Evolutionary conservation across 2,888 invertebrate species (phyloP).

Genomic region (Gymnosoma rotundatum): DNA sequence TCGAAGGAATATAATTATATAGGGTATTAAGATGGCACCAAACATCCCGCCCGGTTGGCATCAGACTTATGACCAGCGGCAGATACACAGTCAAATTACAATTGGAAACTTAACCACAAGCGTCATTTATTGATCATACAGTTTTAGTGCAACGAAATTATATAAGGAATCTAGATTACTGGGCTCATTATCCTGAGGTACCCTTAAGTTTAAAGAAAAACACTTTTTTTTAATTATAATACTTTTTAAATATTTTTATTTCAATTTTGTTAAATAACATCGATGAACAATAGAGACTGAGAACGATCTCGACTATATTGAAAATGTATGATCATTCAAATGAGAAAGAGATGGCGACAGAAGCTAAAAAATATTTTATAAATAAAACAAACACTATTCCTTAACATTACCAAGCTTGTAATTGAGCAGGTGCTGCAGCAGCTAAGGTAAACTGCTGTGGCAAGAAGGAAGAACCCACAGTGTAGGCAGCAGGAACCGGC

Average conservation of each 20-base stretch:
- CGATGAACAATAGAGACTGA: neutral
- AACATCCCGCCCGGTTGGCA: no score
- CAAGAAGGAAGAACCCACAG: conserved; percentile 54
- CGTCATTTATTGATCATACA: no score
- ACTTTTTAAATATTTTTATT: conserved; percentile 7
- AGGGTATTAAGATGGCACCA: no score
- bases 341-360: neutral
- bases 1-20: no score
- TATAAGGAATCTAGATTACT: no score
- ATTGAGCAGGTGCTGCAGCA: conserved; percentile 64
- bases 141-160: no score
- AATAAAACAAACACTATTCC: neutral
- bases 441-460: conserved; percentile 51
- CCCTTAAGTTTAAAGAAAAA: neutral
- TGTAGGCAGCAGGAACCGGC: conserved; percentile 56
- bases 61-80: no score
- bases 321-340: neutral
- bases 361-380: neutral
- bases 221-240: neutral
- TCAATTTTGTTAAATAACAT: conserved; percentile 21
- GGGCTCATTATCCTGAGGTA: no score
- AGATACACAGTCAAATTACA: no score
- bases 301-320: no score
- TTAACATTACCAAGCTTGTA: conserved; percentile 69
- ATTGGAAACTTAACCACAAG: no score